A percentile compares a stretch with the other conserved stretches of the same genome.
phyloP scores from a whole-genome alignment of 2,888 invertebrate species.

The Kryphioiulus occultus region DNA sequence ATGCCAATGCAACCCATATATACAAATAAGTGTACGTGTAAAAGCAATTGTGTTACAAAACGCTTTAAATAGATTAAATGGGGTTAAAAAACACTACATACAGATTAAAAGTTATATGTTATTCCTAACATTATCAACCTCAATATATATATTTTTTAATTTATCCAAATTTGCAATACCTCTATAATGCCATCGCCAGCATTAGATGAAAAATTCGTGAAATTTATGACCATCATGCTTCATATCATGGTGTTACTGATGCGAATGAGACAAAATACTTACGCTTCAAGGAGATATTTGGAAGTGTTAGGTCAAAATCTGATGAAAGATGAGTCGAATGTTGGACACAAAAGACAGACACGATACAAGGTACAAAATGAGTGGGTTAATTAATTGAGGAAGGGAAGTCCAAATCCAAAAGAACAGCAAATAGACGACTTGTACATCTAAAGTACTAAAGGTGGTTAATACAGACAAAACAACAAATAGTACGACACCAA shows the following conservation, averaged over 20 bases:
- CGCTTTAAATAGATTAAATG: too few relatives aligned
- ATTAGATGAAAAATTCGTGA: background rate
- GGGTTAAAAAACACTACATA: too few relatives aligned
- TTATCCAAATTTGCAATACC: too few relatives aligned
- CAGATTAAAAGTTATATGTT: too few relatives aligned
- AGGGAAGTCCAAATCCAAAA: conserved; percentile 29
- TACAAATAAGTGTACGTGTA: background rate
- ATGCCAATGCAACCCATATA: background rate
- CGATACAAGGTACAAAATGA: conserved; percentile 12
- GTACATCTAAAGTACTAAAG: conserved; percentile 35
- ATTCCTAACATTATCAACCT: too few relatives aligned
- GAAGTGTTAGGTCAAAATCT: conserved; percentile 8
- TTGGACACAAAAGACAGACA: conserved; percentile 7
- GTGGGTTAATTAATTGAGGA: conserved; percentile 25
- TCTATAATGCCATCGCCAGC: background rate
- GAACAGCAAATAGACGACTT: background rate
- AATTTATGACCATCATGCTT: background rate
- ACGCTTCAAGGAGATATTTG: background rate
- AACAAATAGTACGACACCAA: background rate
- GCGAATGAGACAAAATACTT: background rate
- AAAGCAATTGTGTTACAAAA: too few relatives aligned
- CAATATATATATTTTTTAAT: too few relatives aligned
- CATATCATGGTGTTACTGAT: background rate
- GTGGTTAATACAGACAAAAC: conserved; percentile 13
- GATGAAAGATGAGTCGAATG: background rate